Base-by-base conservation (phyloP, 2,888 invertebrate genomes). In the Imbricaverruca yamaguchii region DNA sequence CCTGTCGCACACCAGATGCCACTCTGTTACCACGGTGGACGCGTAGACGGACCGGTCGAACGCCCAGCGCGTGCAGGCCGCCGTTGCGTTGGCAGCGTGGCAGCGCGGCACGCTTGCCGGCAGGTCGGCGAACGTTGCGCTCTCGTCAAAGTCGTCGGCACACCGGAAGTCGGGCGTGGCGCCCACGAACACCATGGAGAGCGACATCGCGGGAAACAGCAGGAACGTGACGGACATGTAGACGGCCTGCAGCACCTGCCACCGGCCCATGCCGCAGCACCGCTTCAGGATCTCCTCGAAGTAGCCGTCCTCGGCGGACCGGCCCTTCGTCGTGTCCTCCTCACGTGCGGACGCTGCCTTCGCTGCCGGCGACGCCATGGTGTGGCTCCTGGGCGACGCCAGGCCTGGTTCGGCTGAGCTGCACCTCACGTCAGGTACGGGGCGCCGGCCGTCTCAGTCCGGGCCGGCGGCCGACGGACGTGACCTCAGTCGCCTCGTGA, bases 1-100 rank as follows among this genome's bases (percentile, higher is more conserved):
- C 23, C 80, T 80, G 13, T 65, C 74, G 59, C 84, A 84, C 55
- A 84, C 83, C 81, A 84, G 67, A n/a, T 82, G 77, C 84, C 84
- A 84, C 83, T 84, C 82, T 12, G 81, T 81, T 21, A 83, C 83
- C 15, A 80, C 82, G 2, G 83, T 83, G 59, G 80, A 79, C 74
- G 80, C 39, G 80, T 83, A 83, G 9, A 80, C 67, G 55, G 82
- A 81, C 69, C 80, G 79, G 80, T 83, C 82, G 80, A 81, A 83
- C 15, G 11, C 18, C 82, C 82, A 83, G 0, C 81, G 39, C n/a
- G 80, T 9, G 78, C 83, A 83, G 9, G 12, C 59, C 59, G 59
- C 39, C 4, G 39, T 39, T 39, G 39, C 39, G 39, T 39, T 39
- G 39, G 39, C 39, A 1, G 39, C 39, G 39, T 39, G 39, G 39